phyloP scores from a whole-genome alignment of 2,797 vertebrate species.

The Pangasius macronema region DNA sequence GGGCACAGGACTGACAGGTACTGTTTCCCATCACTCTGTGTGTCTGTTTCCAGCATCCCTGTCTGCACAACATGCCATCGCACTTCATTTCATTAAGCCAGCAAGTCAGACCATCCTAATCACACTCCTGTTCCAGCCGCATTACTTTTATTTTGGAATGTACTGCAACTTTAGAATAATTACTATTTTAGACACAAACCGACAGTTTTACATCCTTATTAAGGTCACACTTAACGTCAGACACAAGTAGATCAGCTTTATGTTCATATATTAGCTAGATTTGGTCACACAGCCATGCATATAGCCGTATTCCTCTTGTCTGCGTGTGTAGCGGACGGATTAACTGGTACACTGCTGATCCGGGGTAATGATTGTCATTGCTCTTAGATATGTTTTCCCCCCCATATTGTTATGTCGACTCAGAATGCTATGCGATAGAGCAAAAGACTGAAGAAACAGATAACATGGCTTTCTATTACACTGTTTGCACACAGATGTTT shows the following conservation, averaged over 20 bases:
- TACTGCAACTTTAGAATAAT: background rate
- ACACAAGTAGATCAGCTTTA: too few relatives aligned
- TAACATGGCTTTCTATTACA: too few relatives aligned
- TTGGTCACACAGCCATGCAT: background rate
- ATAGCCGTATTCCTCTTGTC: background rate
- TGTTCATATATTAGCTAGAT: background rate
- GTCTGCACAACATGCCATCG: slow-evolving; percentile 15
- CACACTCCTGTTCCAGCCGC: background rate
- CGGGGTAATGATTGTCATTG: background rate
- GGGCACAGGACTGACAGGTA: slow-evolving; percentile 99
- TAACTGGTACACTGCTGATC: background rate
- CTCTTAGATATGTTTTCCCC: background rate
- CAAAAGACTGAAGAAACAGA: too few relatives aligned
- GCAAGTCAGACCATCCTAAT: slow-evolving; percentile 27
- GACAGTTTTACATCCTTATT: too few relatives aligned
- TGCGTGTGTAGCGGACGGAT: background rate
- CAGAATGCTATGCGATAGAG: too few relatives aligned
- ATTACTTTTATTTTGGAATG: background rate
- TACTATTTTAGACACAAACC: too few relatives aligned
- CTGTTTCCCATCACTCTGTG: slow-evolving; percentile 54
- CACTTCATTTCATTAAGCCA: slow-evolving; percentile 34
- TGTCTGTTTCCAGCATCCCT: slow-evolving; percentile 39
- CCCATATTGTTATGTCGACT: too few relatives aligned
- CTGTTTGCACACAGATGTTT: background rate
- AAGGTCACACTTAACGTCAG: too few relatives aligned